These are phyloP conservation scores for Chelmon rostratus DNA, from an alignment of 2,797 vertebrate genomes.

Conservation along the genomic window DNA sequence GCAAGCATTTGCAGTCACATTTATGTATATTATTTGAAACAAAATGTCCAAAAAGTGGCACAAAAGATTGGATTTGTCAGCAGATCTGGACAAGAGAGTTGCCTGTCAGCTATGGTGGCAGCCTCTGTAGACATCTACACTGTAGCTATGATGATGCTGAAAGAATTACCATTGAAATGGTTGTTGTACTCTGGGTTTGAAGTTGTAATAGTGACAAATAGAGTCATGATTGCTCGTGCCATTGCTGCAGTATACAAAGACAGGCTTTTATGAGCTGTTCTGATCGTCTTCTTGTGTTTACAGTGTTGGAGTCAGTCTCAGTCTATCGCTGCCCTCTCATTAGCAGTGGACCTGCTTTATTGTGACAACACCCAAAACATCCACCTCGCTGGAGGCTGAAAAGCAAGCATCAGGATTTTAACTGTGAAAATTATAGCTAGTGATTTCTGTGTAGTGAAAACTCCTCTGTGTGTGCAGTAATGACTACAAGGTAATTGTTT, in stretches of 20 bases:
- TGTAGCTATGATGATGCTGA: neutral
- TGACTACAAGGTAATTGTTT: too few species aligned
- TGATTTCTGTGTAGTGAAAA: neutral
- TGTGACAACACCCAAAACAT: neutral
- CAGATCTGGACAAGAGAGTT: neutral
- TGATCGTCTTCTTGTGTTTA: neutral
- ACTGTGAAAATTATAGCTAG: neutral
- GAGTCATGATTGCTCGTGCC: neutral
- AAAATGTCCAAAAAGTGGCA: neutral
- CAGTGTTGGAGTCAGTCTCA: neutral
- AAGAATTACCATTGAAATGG: neutral
- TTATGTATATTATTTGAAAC: neutral
- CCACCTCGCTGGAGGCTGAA: neutral
- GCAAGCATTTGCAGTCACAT: neutral
- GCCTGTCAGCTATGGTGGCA: neutral
- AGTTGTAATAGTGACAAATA: neutral
- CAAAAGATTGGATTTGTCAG: neutral
- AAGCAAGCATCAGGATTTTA: neutral
- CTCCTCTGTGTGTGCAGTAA: neutral
- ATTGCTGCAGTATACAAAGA: neutral
- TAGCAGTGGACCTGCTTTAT: neutral
- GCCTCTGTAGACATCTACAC: neutral
- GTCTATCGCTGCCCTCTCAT: neutral
- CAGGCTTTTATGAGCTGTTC: neutral
- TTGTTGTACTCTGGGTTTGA: neutral